Base-by-base conservation (phyloP, 2,113 vertebrate genomes). In the Hylia prasina region DNA sequence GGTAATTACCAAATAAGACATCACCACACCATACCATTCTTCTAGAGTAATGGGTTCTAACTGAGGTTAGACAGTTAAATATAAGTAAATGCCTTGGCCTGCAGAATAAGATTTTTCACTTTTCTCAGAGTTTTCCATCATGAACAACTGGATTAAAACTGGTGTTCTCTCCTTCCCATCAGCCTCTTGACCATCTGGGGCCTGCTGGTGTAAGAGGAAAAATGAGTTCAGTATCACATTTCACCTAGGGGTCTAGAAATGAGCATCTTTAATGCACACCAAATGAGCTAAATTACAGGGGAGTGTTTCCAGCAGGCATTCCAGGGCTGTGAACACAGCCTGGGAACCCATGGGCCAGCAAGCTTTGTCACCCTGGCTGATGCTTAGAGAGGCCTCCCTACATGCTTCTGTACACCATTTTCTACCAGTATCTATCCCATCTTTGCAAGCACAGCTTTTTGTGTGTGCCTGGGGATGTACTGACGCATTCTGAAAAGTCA, bases 241-340 rank as follows among this genome's bases (percentile, higher is more conserved):
- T 94, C 63, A 88, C 33, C 17, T 4, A 78, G 17, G 40, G 33
- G 31, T 80, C 56, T 57, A 83, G 82, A 90, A 96, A 71, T 2
- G 1, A 94, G 44, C 44, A 75, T 84, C 77, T 88, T 86, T 42
- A 90, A 81, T 9, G 39, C 9, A 42, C 44, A 78, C 15, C 68
- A 89, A 81, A 95, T 50, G 35, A 89, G 19, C 58, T 80, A 77
- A 95, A 92, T 95, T 77, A 94, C 28, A 87, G 57, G 71, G 95
- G 39, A 89, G 66, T 9, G 37, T 81, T 93, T 83, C 76, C 73
- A 82, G 92, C 48, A 40, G 3, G 72, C 82, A 87, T 79, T 88
- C 90, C 94, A 93, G 82, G 53, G 39, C 31, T 72, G 58, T 86
- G 87, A 81, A 80, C 3, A 19, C 50, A 73, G 68, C 39, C 33